Base-by-base conservation (phyloP, 1,140 invertebrate genomes). In the Paracyclopina nana region DNA sequence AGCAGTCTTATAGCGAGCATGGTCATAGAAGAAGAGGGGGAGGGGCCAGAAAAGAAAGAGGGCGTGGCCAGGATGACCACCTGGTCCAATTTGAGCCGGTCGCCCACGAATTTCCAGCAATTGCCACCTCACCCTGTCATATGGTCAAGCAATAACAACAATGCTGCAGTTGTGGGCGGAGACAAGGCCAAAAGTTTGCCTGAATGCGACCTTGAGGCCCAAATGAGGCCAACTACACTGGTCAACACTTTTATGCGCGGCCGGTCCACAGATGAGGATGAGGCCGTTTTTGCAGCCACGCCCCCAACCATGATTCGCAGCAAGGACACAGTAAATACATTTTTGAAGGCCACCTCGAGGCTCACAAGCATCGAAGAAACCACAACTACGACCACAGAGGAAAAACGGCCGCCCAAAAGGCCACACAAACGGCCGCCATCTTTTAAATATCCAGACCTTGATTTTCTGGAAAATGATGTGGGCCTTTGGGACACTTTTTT, bases 391-490 rank as follows among this genome's bases (percentile, higher is more conserved):
- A n/a, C 34, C 34, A 38, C 14, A 20, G 20, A n/a, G 20, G n/a
- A 3, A 38, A 38, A n/a, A 38, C 34, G 8, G 34, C 20, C 34
- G 20, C 14, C 14, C 34, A 20, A 9, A 38, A 20, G 8, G n/a
- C 34, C 34, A n/a, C 34, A 38, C 9, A 38, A 38, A 20, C 8
- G 34, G 20, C 34, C 34, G 20, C 34, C 20, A n/a, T 20, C 34
- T 38, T 20, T 38, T 38, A n/a, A 38, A 38, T 38, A 38, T 25
- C 42, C 42, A 44, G 42, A 44, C 24, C 24, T 44, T 12, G 42
- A 25, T n/a, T 44, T 44, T 12, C 42, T 44, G 5, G 42, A 44
- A 24, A 44, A 44, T 24, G 42, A 44, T 24, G 42, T 44, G 16
- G 24, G 24, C 5, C 14, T 44, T 5, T 44, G 42, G 42, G 42